Evolutionary conservation across 2,888 invertebrate genomes (phyloP), one percentile per base, ranked within the genome.

Genomic region (Hyles lineata): DNA sequence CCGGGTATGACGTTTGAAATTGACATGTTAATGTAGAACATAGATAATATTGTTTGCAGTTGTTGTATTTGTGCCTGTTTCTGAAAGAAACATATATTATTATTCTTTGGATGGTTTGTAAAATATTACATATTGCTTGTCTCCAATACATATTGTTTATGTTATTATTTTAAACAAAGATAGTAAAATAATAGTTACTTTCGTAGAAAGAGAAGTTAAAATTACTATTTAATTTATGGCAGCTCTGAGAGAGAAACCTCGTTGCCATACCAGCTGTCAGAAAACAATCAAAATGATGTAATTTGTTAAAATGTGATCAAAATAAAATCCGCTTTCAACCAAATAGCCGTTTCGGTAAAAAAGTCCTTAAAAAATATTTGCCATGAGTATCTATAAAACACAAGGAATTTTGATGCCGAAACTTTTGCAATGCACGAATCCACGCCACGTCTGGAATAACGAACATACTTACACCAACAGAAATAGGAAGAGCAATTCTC

Each of bases 1-100:
- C 62, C 52, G 63, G 63, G 43, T 32, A n/a, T 72, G 35, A 72
- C 55, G 15, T 32, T 23, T 17, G 50, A 72, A 55, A 55, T 55
- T 72, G 72, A 63, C 55, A 32, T 63, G 19, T 9, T 25, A 52
- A 6, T 11, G 43, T 43, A 1, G 43, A 11, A 52, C 52, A 55
- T 62, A 25, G 52, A 32, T 29, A 11, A 25, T 7, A 50, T 29
- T n/a, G n/a, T n/a, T n/a, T n/a, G n/a, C n/a, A n/a, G n/a, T 43
- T 17, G 17, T 29, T 23, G 2, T 23, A 17, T 29, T 29, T 7
- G 19, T 11, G 62, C 32, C 32, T 55, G 43, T 50, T 67, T 67
- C 67, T 63, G 21, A 4, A 50, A 63, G n/a, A 11, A 62, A 11
- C 9, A 35, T 9, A 4, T 6, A n/a, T 19, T 29, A 29, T 11